Conservation (phyloP, 2,888 invertebrate genomes). For the Fabriciana adippe region DNA sequence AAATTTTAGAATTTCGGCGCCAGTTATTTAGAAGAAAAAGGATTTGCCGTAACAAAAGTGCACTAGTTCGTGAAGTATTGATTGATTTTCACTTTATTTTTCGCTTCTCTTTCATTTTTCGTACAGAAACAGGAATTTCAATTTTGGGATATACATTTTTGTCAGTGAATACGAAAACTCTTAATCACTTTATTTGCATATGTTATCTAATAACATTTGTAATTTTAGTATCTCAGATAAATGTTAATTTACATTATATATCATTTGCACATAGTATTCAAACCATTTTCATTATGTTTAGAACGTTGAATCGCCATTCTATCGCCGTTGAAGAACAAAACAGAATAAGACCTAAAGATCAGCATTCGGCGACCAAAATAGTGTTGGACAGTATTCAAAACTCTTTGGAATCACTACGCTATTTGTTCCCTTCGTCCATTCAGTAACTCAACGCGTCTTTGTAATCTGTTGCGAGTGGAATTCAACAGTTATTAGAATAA, state of each 20-base stretch:
- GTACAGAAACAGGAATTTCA: slow-evolving; percentile 22
- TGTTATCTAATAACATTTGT: background rate
- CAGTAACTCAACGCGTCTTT: slow-evolving; percentile 74
- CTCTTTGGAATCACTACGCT: slow-evolving; percentile 79
- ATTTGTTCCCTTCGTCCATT: slow-evolving; percentile 77
- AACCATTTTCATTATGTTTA: slow-evolving; percentile 44
- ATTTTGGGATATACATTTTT: slow-evolving; percentile 20
- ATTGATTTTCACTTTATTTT: slow-evolving; percentile 33
- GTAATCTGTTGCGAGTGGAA: slow-evolving; percentile 69
- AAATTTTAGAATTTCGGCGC: slow-evolving; percentile 35
- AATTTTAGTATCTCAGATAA: background rate
- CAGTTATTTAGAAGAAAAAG: slow-evolving; percentile 38
- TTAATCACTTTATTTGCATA: slow-evolving; percentile 14
- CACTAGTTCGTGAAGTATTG: slow-evolving; percentile 37
- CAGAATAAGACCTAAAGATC: slow-evolving; percentile 71
- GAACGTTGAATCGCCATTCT: slow-evolving; percentile 51
- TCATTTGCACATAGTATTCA: slow-evolving; percentile 31
- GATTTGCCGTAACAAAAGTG: slow-evolving; percentile 36
- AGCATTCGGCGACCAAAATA: slow-evolving; percentile 74
- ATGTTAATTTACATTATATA: slow-evolving; percentile 14
- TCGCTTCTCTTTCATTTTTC: slow-evolving; percentile 16
- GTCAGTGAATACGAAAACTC: slow-evolving; percentile 11
- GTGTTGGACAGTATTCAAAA: slow-evolving; percentile 81
- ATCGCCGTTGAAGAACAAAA: slow-evolving; percentile 63
- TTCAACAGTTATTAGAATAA: slow-evolving; percentile 69